A percentile compares a stretch with the other conserved stretches of the same genome.
phyloP scores from a whole-genome alignment of 1,140 invertebrate species.

The Aphis gossypii region DNA sequence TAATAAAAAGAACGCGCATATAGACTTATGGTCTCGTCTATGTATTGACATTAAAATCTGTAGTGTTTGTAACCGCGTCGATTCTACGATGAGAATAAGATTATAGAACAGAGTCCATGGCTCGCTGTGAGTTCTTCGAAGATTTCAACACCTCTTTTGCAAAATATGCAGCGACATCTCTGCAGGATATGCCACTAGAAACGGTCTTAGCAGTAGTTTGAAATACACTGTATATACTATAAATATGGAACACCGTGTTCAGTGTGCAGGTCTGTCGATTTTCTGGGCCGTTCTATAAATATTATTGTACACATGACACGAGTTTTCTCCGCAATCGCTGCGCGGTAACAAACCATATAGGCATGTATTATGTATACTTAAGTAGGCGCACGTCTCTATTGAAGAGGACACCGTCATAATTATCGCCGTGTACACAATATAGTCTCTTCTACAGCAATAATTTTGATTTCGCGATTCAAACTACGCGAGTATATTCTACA shows the following conservation, averaged over 20 bases:
- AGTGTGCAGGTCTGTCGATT: not conserved
- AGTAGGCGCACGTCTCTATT: not conserved
- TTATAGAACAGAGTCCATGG: not conserved
- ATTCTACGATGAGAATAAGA: too few species aligned
- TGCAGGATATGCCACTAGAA: not conserved
- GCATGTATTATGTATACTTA: too few species aligned
- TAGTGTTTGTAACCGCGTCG: too few species aligned
- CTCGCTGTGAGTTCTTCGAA: too few species aligned
- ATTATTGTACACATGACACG: not conserved
- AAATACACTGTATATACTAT: too few species aligned
- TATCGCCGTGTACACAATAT: not conserved
- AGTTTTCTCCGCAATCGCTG: not conserved
- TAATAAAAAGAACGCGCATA: not conserved
- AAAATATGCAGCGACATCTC: not conserved
- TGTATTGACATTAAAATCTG: too few species aligned
- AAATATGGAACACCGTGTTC: not conserved
- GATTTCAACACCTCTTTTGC: too few species aligned
- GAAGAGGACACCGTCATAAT: not conserved
- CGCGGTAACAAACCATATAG: not conserved
- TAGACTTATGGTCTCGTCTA: not conserved
- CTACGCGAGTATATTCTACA: not conserved
- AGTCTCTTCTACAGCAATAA: not conserved
- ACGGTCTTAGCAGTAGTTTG: not conserved
- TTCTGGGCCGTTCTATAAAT: not conserved
- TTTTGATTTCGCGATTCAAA: not conserved